A percentile compares a stretch with the other conserved stretches of the same genome.
Evolutionary conservation across 2,113 vertebrate genomes (phyloP).

Genomic region (Melanostigma gelatinosum): DNA sequence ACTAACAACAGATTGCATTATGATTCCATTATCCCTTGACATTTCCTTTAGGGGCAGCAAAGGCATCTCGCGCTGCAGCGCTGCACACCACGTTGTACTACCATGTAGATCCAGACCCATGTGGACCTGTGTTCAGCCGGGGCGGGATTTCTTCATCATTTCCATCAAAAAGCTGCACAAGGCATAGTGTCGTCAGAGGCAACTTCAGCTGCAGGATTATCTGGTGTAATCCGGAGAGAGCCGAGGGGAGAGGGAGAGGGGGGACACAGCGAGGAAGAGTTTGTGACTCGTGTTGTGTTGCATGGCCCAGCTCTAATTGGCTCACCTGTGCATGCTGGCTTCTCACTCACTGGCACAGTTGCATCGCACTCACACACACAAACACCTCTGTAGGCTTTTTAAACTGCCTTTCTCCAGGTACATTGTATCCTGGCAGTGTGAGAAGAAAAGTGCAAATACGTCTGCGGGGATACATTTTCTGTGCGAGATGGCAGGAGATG

Average conservation of each 20-base stretch:
- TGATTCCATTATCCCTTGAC: conserved; percentile 20
- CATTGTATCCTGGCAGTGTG: background rate
- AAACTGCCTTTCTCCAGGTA: background rate
- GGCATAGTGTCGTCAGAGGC: background rate
- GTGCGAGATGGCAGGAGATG: background rate
- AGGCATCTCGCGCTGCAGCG: background rate
- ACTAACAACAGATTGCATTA: conserved; percentile 36
- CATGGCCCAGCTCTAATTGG: background rate
- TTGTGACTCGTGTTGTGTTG: background rate
- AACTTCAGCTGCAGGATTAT: conserved; percentile 29
- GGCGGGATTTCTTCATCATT: background rate
- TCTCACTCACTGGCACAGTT: background rate
- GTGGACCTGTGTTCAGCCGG: conserved; percentile 31
- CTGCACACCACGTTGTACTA: background rate
- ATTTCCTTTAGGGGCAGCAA: background rate
- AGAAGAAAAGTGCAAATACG: background rate
- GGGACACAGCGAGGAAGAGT: background rate
- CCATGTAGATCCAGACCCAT: background rate
- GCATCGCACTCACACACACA: background rate
- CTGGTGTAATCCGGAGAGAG: conserved; percentile 11
- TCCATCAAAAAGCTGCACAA: conserved; percentile 9
- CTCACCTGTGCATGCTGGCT: background rate
- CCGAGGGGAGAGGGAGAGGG: background rate
- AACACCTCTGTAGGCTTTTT: background rate
- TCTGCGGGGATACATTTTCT: background rate